Percentiles rank a stretch among this genome's conserved stretches.
These are phyloP conservation scores for Drosophila monieri DNA, from an alignment of 2,888 invertebrate species.

Conservation along the genomic window DNA sequence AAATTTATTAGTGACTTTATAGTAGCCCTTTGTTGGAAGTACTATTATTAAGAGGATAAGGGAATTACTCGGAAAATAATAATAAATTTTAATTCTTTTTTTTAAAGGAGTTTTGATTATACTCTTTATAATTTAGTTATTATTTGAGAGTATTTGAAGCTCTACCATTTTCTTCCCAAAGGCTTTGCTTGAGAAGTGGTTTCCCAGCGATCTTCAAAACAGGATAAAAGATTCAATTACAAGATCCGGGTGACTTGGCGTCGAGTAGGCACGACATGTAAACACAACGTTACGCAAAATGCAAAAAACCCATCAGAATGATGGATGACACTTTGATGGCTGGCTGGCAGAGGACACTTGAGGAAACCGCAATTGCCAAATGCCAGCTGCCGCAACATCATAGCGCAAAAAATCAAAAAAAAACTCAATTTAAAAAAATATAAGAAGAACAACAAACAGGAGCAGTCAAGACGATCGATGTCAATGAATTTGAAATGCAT, in stretches of 20 bases:
- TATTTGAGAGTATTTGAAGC: constrained; percentile 6
- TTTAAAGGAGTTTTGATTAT: no score
- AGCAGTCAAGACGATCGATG: constrained; percentile 64
- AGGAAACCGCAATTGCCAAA: constrained; percentile 61
- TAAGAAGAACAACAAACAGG: constrained; percentile 79
- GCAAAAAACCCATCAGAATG: constrained; percentile 79
- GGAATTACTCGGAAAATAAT: background rate
- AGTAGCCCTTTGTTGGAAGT: constrained; percentile 7
- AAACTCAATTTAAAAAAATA: constrained; percentile 76
- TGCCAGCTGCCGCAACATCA: constrained; percentile 48
- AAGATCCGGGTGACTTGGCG: constrained; percentile 44
- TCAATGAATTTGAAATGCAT: constrained; percentile 76
- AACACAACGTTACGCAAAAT: constrained; percentile 57
- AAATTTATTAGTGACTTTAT: constrained; percentile 33
- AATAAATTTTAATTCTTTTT: background rate
- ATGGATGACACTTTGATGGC: constrained; percentile 80
- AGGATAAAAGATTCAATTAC: constrained; percentile 78
- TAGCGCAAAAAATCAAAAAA: constrained; percentile 49
- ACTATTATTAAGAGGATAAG: background rate
- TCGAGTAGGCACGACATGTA: constrained; percentile 64
- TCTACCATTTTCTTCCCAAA: background rate
- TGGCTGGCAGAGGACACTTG: constrained; percentile 58
- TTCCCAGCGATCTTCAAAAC: constrained; percentile 67
- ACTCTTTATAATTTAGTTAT: no score
- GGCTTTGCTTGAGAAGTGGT: background rate